Conservation (phyloP, 2,113 vertebrate genomes). For the Taxidea taxus region DNA sequence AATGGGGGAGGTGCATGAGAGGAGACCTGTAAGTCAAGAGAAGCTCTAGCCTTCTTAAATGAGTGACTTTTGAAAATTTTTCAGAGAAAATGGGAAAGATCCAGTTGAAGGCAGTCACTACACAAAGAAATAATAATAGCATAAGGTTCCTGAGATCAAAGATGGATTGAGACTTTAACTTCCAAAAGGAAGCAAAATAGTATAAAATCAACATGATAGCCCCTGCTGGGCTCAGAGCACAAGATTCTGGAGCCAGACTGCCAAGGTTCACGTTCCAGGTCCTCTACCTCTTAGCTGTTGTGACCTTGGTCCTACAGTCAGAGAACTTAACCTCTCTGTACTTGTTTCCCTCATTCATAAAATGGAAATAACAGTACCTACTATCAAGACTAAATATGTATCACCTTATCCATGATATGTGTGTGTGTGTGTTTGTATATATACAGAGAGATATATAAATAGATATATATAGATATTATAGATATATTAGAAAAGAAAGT, state of each 20-base stretch:
- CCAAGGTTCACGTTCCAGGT: background rate
- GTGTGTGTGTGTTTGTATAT: background rate
- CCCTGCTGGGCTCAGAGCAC: background rate
- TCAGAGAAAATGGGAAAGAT: background rate
- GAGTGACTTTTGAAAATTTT: background rate
- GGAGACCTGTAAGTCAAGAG: background rate
- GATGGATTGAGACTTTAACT: background rate
- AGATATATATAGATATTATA: background rate
- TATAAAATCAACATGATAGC: background rate
- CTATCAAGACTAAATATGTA: background rate
- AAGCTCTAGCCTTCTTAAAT: background rate
- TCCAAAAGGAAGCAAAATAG: background rate
- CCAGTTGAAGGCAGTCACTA: background rate
- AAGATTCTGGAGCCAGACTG: background rate
- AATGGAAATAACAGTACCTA: background rate
- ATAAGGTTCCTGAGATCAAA: background rate
- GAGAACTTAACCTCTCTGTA: background rate
- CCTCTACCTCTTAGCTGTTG: background rate
- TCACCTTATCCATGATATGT: background rate
- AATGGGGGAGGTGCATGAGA: background rate
- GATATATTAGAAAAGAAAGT: background rate
- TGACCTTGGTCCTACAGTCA: background rate
- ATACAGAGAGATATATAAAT: too few relatives aligned
- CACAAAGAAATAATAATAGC: background rate
- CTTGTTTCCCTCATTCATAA: background rate